Conservation (phyloP, 1,140 invertebrate species). For the Calliphora vicina region DNA sequence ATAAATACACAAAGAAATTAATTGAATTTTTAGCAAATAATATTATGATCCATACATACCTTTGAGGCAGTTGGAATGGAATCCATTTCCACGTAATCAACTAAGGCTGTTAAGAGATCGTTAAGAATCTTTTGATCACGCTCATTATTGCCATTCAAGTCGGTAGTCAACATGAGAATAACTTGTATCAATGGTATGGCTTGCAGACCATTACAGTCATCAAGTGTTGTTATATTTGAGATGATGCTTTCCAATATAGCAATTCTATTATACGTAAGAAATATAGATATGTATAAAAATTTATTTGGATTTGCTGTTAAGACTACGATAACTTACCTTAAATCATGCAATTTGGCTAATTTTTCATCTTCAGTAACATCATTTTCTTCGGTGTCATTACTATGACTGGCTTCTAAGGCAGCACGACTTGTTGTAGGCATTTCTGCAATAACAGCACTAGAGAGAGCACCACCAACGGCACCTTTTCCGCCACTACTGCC, state of each 20-base stretch:
- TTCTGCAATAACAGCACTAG: constrained; percentile 51
- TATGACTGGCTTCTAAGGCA: constrained; percentile 38
- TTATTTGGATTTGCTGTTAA: not conserved
- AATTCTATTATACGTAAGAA: constrained; percentile 42
- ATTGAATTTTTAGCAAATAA: too few species aligned
- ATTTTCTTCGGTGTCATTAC: constrained; percentile 48
- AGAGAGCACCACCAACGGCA: not conserved
- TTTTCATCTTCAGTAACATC: constrained; percentile 66
- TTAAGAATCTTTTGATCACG: constrained; percentile 81
- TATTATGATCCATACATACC: constrained; percentile 41
- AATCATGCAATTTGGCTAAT: constrained; percentile 68
- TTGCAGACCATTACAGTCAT: constrained; percentile 72
- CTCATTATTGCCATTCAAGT: constrained; percentile 85
- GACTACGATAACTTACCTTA: constrained; percentile 63
- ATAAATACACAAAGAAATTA: too few species aligned
- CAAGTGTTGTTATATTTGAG: constrained; percentile 59
- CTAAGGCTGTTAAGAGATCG: constrained; percentile 75
- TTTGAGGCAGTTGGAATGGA: constrained; percentile 60
- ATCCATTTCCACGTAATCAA: constrained; percentile 81
- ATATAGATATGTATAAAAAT: not conserved
- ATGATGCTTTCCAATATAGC: constrained; percentile 60
- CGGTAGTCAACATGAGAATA: constrained; percentile 87
- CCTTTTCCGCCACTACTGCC: constrained; percentile 36
- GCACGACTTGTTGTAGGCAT: constrained; percentile 53
- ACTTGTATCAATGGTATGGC: constrained; percentile 92